Base-by-base conservation (phyloP, 2,113 vertebrate species). In the Myanophis thanlyinensis region DNA sequence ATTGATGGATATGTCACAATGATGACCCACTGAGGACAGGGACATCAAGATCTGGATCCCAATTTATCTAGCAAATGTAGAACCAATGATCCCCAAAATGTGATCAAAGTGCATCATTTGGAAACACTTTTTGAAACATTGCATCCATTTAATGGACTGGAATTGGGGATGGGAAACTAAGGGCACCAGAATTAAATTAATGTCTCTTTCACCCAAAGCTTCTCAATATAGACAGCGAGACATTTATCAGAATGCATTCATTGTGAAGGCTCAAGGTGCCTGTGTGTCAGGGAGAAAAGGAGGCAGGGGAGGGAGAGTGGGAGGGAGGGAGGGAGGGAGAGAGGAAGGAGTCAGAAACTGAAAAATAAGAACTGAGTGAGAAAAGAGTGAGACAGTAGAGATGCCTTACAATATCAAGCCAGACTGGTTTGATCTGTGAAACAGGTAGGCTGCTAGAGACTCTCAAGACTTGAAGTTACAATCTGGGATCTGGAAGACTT, bases 171-270 rank as follows among this genome's bases (percentile, higher is more conserved):
- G 47, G 92, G 44, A 85, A 18, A 47, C 80, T 86, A 27, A 51
- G 53, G 52, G 52, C 23, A 85, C 46, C 40, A 62, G 52, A 62
- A 86, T 93, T 93, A 93, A 59, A 93, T 85, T 89, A 93, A 86
- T 85, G 59, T 92, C 67, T 59, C 52, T 88, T 73, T 52, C 22
- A 87, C 87, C 67, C 49, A 18, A 47, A 84, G 62, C 52, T 92
- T 92, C 35, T 85, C 89, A 35, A 88, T 59, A 90, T 51, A 49
- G 73, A 48, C 73, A 89, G 88, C 46, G 54, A 92, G 88, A 89
- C 67, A 85, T 92, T 92, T 89, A 89, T 89, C 88, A 92, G 52
- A 85, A 59, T 44, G 80, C 88, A 92, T 89, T 85, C 46, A 56
- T 59, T 92, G 92, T 89, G 88, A 85, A 89, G 52, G 44, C 73